Evolutionary conservation across 2,888 invertebrate genomes (phyloP).

Genomic region (Dasysyrphus albostriatus): DNA sequence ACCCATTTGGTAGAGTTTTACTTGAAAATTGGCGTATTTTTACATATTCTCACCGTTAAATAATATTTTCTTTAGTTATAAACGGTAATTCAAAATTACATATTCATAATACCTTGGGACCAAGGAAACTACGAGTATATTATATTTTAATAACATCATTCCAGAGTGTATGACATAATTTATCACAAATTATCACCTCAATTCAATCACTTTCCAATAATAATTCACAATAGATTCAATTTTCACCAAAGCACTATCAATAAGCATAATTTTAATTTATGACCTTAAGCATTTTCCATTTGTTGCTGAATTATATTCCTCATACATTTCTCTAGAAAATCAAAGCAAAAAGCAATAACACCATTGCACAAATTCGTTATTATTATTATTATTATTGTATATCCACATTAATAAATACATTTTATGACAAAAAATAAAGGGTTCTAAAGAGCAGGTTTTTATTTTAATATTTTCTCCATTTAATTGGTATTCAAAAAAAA

Average conservation of each 20-base stretch:
- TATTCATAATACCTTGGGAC: no score
- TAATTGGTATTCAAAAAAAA: background rate
- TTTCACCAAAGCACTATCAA: constrained; percentile 3
- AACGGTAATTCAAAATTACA: no score
- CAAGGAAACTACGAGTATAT: no score
- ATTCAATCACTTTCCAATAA: background rate
- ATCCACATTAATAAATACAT: background rate
- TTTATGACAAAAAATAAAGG: background rate
- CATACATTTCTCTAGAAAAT: background rate
- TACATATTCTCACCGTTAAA: no score
- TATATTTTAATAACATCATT: no score
- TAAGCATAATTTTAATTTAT: constrained; percentile 17
- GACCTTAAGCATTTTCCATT: constrained; percentile 9
- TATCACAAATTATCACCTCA: background rate
- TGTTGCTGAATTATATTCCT: constrained; percentile 14
- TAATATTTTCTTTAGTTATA: no score
- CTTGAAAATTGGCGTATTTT: no score
- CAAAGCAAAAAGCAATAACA: constrained; percentile 2
- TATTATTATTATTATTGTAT: background rate
- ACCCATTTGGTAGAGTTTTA: no score
- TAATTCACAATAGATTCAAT: background rate
- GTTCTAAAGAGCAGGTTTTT: background rate
- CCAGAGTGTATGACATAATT: no score
- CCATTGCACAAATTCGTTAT: constrained; percentile 15
- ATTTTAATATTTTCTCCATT: background rate